phyloP scores from a whole-genome alignment of 30 jellyfish, hydroid and myxozoan species.

The Nemopilema nomurai region DNA sequence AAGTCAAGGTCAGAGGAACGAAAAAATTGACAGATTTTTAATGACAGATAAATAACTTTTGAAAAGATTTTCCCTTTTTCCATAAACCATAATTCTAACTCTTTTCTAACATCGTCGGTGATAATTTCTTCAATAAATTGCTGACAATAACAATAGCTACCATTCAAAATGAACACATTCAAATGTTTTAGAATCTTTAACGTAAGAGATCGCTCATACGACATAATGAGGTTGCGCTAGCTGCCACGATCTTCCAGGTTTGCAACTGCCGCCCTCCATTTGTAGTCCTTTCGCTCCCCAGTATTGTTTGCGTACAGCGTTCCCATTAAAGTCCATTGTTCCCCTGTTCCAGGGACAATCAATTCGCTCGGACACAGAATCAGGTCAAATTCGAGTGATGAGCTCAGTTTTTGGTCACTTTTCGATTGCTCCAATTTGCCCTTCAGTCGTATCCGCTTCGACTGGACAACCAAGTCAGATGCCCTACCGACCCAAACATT shows the following conservation, averaged over 20 bases:
- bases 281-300: conserved; percentile 37
- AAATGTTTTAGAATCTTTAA: no score
- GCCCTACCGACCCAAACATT: conserved; percentile 44
- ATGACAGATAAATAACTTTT: no score
- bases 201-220: no score
- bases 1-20: no score
- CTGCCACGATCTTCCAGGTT: background rate
- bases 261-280: conserved; percentile 73
- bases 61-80: no score
- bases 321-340: conserved; percentile 52
- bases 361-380: conserved; percentile 65
- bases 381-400: conserved; percentile 38
- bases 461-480: conserved; percentile 1
- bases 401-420: background rate
- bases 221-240: background rate
- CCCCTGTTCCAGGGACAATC: conserved; percentile 48
- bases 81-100: no score
- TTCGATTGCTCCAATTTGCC: conserved; percentile 12
- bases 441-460: conserved; percentile 34
- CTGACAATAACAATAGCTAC: no score
- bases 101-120: no score
- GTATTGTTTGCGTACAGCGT: conserved; percentile 33
- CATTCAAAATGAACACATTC: no score
- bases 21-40: no score
- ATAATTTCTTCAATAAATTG: no score